A percentile compares a stretch with the other conserved stretches of the same genome.
Evolutionary conservation across 2,888 invertebrate species (phyloP).

Genomic region (Cryptops parisi): DNA sequence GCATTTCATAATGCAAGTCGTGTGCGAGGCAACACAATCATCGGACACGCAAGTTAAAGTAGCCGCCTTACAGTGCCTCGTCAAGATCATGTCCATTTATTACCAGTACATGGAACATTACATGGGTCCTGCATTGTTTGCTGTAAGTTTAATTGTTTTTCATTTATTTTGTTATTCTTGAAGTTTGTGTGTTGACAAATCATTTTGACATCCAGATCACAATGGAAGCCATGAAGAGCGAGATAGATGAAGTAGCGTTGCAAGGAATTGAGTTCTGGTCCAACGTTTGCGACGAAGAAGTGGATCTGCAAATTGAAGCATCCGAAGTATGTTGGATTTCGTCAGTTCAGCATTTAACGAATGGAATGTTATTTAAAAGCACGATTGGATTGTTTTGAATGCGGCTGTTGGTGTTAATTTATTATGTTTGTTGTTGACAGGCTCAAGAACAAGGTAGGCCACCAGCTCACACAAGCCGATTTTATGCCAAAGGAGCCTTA

Average conservation of each 20-base stretch:
- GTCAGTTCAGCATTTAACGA: too few relatives aligned
- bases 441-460: slow-evolving; percentile 85
- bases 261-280: slow-evolving; percentile 99
- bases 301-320: slow-evolving; percentile 84
- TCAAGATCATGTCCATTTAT: slow-evolving; percentile 94
- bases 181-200: too few relatives aligned
- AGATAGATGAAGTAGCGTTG: slow-evolving; percentile 84
- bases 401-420: background rate
- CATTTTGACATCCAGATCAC: too few relatives aligned
- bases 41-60: slow-evolving; percentile 82
- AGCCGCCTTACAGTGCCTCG: slow-evolving; percentile 93
- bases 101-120: slow-evolving; percentile 99
- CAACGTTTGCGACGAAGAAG: slow-evolving; percentile 98
- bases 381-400: too few relatives aligned
- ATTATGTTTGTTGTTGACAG: slow-evolving; percentile 22
- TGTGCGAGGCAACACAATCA: slow-evolving; percentile 97
- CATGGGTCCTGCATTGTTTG: slow-evolving; percentile 95
- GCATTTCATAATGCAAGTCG: slow-evolving; percentile 99
- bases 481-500: slow-evolving; percentile 96
- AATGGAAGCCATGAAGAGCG: slow-evolving; percentile 94
- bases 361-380: too few relatives aligned
- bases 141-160: slow-evolving; percentile 40
- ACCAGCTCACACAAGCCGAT: slow-evolving; percentile 81
- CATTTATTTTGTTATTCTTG: slow-evolving; percentile 18
- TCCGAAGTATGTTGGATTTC: slow-evolving; percentile 63